phyloP scores from a whole-genome alignment of 2,797 vertebrate species.

The Halcyon chelicuti region DNA sequence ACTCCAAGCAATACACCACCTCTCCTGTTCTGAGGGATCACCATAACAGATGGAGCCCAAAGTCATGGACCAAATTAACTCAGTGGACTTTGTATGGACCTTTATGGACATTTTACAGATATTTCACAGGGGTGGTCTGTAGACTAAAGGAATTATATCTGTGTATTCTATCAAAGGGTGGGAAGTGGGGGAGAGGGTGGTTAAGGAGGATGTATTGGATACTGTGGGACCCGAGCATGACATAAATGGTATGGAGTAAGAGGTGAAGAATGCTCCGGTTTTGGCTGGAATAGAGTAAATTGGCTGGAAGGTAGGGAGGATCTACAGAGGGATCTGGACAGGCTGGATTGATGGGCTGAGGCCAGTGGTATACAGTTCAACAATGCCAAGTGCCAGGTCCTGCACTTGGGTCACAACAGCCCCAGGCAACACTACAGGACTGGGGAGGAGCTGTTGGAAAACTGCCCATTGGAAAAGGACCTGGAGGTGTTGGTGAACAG shows the following conservation, averaged over 20 bases:
- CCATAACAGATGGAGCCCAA: background rate
- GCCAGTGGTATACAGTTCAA: too few species aligned
- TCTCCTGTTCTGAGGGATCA: background rate
- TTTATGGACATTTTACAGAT: background rate
- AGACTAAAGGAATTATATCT: background rate
- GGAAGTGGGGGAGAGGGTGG: too few species aligned
- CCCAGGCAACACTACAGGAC: too few species aligned
- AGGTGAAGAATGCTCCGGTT: background rate
- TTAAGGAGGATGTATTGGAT: background rate
- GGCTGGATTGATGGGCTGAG: too few species aligned
- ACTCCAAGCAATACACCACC: background rate
- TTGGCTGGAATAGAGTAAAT: background rate
- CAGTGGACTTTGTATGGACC: background rate
- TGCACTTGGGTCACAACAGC: too few species aligned
- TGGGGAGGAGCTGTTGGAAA: too few species aligned
- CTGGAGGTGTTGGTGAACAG: too few species aligned
- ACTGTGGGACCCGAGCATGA: background rate
- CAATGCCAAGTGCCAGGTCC: too few species aligned
- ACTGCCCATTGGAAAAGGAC: too few species aligned
- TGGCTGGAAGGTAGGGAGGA: too few species aligned
- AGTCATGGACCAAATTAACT: background rate
- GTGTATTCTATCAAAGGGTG: background rate
- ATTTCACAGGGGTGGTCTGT: background rate
- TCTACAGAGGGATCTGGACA: too few species aligned
- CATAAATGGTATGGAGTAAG: background rate